Base-by-base conservation (phyloP, 1,140 invertebrate species). In the Drosophila melanica region DNA sequence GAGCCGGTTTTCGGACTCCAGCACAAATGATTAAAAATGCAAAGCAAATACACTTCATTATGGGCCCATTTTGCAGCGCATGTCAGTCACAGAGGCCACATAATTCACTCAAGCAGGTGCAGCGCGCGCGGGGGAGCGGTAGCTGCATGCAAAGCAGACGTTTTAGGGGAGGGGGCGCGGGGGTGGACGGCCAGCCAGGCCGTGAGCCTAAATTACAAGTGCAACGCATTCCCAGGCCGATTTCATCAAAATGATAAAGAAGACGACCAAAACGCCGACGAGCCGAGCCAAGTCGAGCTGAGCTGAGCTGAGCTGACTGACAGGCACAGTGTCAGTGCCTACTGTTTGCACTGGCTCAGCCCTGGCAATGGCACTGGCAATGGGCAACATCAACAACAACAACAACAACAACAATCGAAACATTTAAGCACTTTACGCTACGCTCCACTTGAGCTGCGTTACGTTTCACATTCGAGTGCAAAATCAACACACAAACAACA, bases 231-330 rank as follows among this genome's bases (percentile, higher is more conserved):
- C 82, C 84, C 82, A 86, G 79, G 67, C 79, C 73, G 84, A 89
- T 89, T 89, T 89, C 84, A 89, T 89, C 84, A 89, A 89, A 89
- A 84, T 90, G 84, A 89, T 89, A 89, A 89, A 89, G 67, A 71
- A 86, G 76, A 81, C 72, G 69, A 48, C 53, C 45, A 58, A 80
- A 48, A 66, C 47, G 79, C 63, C 78, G 72, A 59, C 67, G 57
- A 42, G 72, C 63, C 67, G 57, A 42, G 51, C 12, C 50, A 42
- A 47, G 18, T 20, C 14, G n/a, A 35, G 44, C 72, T 62, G 75
- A 55, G n/a, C 69, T 71, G 77, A 39, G 57, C 54, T 41, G 8
- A n/a, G 23, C 45, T 48, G 68, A 58, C 66, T 84, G 81, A 75
- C 81, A 80, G 79, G 64, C 58, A 33, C 71, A 63, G 54, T 62